These are phyloP conservation scores for Sylvilagus floridanus DNA, from an alignment of 2,797 vertebrate species.

Conservation along the genomic window DNA sequence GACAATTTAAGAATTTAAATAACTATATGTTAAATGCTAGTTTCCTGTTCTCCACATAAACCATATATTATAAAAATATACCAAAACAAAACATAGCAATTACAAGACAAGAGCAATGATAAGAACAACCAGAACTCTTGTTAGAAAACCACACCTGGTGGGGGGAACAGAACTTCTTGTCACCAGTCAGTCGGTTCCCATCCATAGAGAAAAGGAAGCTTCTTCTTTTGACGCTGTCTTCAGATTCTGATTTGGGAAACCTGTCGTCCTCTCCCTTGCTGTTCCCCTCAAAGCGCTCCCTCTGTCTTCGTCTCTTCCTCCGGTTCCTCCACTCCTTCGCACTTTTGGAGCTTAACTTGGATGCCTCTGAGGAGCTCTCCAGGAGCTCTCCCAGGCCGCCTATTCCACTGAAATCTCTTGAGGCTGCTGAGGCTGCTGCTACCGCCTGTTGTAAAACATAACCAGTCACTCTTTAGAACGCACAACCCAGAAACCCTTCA, in stretches of 20 bases:
- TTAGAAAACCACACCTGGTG: constrained; percentile 91
- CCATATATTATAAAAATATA: neutral
- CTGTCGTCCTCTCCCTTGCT: constrained; percentile 90
- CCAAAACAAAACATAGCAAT: neutral
- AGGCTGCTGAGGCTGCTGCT: constrained; percentile 88
- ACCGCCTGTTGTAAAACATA: constrained; percentile 87
- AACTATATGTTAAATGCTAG: neutral
- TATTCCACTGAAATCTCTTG: constrained; percentile 89
- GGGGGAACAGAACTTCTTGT: constrained; percentile 93
- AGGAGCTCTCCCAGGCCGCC: constrained; percentile 90
- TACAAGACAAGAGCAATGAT: constrained; percentile 21
- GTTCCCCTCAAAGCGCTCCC: constrained; percentile 89
- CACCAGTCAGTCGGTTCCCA: constrained; percentile 90
- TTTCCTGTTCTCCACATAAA: neutral
- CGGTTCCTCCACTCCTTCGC: constrained; percentile 97
- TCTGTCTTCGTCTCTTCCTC: constrained; percentile 93
- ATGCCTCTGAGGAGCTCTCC: constrained; percentile 94
- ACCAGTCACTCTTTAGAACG: constrained; percentile 62
- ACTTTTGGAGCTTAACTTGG: constrained; percentile 97
- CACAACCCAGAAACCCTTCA: neutral
- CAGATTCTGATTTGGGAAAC: constrained; percentile 92
- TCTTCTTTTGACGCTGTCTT: constrained; percentile 92
- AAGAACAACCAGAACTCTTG: neutral
- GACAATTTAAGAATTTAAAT: constrained; percentile 16
- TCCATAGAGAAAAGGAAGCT: constrained; percentile 92